phyloP scores from a whole-genome alignment of 2,113 vertebrate species.

The Marcusenius ussheri region DNA sequence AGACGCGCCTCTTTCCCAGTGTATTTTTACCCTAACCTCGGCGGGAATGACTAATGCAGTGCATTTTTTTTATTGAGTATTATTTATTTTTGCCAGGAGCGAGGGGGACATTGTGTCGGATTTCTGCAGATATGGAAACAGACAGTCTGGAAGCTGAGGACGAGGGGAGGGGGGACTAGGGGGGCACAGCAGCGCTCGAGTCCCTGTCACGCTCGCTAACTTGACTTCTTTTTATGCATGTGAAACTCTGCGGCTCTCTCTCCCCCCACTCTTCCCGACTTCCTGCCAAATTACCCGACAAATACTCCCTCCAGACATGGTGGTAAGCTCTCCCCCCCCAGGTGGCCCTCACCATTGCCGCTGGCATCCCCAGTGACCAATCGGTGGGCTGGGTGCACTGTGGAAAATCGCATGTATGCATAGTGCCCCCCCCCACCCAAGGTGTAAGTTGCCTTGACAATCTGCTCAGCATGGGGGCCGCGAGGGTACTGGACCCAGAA shows the following conservation, averaged over 20 bases:
- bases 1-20: background rate
- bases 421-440: background rate
- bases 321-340: background rate
- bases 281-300: background rate
- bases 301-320: background rate
- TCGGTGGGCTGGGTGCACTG: background rate
- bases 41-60: background rate
- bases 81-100: slow-evolving; percentile 11
- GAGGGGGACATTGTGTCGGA: background rate
- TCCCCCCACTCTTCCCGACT: background rate
- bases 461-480: background rate
- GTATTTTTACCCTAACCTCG: background rate
- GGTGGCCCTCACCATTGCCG: background rate
- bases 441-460: background rate
- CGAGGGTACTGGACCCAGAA: background rate
- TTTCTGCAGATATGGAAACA: slow-evolving; percentile 21
- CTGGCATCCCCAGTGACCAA: background rate
- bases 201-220: slow-evolving; percentile 8
- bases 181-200: background rate
- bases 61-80: background rate
- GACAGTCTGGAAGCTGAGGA: background rate
- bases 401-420: background rate
- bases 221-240: slow-evolving; percentile 19
- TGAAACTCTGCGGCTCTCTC: background rate
- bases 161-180: background rate